These are phyloP conservation scores for Idaea straminata DNA, from an alignment of 2,888 invertebrate species.

Conservation along the genomic window DNA sequence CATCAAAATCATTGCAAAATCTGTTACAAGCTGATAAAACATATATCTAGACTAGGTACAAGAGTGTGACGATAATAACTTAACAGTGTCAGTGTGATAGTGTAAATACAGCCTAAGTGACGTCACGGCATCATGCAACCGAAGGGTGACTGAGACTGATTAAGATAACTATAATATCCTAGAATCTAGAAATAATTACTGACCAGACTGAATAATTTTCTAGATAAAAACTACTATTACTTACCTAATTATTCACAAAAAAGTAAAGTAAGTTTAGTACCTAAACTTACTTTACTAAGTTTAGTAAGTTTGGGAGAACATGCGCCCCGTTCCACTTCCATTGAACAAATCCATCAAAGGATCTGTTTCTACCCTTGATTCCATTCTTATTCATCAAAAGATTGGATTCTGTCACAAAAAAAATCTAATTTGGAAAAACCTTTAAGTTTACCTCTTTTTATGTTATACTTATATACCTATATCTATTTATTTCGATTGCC, in stretches of 20 bases:
- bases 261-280: background rate
- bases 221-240: background rate
- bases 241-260: background rate
- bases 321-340: too few relatives aligned
- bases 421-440: too few relatives aligned
- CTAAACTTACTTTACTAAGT: too few relatives aligned
- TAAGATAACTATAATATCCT: background rate
- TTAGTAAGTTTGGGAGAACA: too few relatives aligned
- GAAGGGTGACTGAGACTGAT: background rate
- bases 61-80: background rate
- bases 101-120: conserved; percentile 3
- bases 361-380: background rate
- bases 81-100: background rate
- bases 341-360: background rate
- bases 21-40: background rate
- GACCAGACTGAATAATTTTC: background rate
- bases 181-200: background rate
- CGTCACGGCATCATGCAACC: conserved; percentile 2
- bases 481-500: too few relatives aligned
- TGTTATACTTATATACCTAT: too few relatives aligned
- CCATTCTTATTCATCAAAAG: too few relatives aligned
- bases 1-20: background rate
- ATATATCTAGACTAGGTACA: background rate
- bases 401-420: too few relatives aligned
- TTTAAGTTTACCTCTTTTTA: too few relatives aligned